Conservation (phyloP, 2,797 vertebrate genomes). For the Poecile montanus region DNA sequence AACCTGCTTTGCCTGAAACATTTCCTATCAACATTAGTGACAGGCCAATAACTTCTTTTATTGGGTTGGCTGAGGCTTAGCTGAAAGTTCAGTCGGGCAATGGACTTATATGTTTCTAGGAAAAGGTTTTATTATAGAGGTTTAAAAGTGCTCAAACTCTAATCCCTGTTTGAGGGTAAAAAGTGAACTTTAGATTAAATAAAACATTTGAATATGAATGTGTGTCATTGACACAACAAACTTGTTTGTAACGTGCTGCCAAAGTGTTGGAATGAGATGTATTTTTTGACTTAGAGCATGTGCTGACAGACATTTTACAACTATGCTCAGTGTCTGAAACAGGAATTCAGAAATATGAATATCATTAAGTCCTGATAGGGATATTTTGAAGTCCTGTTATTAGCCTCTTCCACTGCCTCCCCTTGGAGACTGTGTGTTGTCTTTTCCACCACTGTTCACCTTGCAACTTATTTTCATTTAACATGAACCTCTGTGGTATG, state of each 20-base stretch:
- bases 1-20: neutral
- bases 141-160: neutral
- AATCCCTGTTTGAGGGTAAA: neutral
- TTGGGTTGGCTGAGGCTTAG: neutral
- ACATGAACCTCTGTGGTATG: accelerated
- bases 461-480: neutral
- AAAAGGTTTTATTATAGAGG: neutral
- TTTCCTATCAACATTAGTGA: neutral
- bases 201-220: neutral
- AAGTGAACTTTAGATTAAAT: neutral
- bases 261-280: neutral
- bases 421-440: neutral
- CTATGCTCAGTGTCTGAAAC: neutral
- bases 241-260: neutral
- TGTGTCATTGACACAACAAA: neutral
- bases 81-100: neutral
- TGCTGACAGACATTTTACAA: neutral
- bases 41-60: neutral
- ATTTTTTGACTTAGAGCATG: neutral
- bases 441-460: neutral
- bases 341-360: neutral
- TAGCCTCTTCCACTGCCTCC: neutral
- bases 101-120: neutral
- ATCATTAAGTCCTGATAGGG: neutral
- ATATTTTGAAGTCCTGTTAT: neutral